These are phyloP conservation scores for Callionymus lyra DNA, from an alignment of 2,113 vertebrate genomes.

Conservation along the genomic window DNA sequence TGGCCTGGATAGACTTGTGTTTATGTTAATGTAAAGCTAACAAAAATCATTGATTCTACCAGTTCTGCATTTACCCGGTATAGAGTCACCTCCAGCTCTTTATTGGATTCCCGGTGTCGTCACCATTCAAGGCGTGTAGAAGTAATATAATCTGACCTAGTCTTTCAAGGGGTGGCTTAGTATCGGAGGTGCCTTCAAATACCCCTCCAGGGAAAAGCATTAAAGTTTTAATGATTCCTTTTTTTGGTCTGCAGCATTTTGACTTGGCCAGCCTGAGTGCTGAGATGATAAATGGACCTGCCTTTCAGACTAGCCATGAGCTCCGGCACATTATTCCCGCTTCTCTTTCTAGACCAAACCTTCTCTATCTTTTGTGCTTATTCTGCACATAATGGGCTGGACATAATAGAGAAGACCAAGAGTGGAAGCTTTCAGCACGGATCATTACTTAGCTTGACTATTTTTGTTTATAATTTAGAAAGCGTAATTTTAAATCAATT, in stretches of 20 bases:
- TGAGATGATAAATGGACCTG: conserved; percentile 66
- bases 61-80: conserved; percentile 1
- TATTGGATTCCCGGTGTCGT: conserved; percentile 2
- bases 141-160: conserved; percentile 14
- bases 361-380: not conserved
- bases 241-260: conserved; percentile 52
- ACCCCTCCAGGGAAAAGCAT: conserved; percentile 37
- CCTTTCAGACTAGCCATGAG: conserved; percentile 38
- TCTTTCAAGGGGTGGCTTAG: conserved; percentile 30
- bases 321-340: conserved; percentile 37
- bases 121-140: conserved; percentile 2
- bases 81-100: not conserved
- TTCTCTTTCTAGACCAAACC: conserved; percentile 19
- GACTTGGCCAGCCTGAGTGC: conserved; percentile 43
- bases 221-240: conserved; percentile 68
- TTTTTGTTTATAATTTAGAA: too few relatives aligned
- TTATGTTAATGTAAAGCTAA: too few relatives aligned
- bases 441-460: too few relatives aligned
- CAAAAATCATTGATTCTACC: too few relatives aligned
- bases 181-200: conserved; percentile 22
- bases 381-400: too few relatives aligned
- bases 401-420: too few relatives aligned
- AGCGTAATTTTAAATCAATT: too few relatives aligned
- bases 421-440: too few relatives aligned
- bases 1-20: too few relatives aligned